A percentile compares a stretch with the other conserved stretches of the same genome.
Evolutionary conservation across 2,888 invertebrate species (phyloP).

Genomic region (Incurvaria masculella): DNA sequence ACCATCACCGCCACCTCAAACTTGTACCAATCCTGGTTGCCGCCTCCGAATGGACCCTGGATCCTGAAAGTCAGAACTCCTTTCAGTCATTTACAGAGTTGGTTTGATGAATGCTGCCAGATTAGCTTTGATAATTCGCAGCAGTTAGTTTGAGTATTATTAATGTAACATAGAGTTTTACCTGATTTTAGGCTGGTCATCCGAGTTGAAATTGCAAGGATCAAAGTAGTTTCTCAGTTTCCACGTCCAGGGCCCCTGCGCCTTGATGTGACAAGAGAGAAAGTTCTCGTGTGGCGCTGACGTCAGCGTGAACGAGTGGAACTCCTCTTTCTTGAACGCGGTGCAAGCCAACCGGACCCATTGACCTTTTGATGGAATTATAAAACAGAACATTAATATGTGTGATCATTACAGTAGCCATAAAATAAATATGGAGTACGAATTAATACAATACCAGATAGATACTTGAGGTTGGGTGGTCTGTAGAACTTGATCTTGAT

Average conservation of each 20-base stretch:
- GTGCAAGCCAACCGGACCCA: conserved; percentile 93
- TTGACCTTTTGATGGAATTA: conserved; percentile 58
- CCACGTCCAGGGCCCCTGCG: conserved; percentile 94
- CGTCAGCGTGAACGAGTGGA: conserved; percentile 93
- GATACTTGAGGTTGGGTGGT: conserved; percentile 91
- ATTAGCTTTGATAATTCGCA: background rate
- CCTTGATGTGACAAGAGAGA: conserved; percentile 92
- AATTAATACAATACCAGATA: conserved; percentile 54
- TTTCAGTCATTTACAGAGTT: background rate
- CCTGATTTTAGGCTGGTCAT: conserved; percentile 79
- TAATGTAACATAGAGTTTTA: conserved; percentile 15
- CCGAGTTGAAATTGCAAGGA: conserved; percentile 85
- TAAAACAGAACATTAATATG: background rate
- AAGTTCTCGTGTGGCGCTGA: conserved; percentile 96
- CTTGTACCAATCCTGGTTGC: conserved; percentile 98
- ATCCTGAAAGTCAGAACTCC: conserved; percentile 49
- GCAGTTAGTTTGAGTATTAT: conserved; percentile 4
- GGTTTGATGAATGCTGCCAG: background rate
- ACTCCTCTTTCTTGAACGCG: conserved; percentile 83
- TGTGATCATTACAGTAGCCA: background rate
- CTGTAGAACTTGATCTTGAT: conserved; percentile 94
- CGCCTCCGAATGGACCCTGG: conserved; percentile 96
- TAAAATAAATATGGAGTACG: too few species aligned
- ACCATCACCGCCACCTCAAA: conserved; percentile 98
- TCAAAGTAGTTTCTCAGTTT: conserved; percentile 92